Evolutionary conservation across 1,140 invertebrate genomes (phyloP).

Genomic region (Eriocheir sinensis): DNA sequence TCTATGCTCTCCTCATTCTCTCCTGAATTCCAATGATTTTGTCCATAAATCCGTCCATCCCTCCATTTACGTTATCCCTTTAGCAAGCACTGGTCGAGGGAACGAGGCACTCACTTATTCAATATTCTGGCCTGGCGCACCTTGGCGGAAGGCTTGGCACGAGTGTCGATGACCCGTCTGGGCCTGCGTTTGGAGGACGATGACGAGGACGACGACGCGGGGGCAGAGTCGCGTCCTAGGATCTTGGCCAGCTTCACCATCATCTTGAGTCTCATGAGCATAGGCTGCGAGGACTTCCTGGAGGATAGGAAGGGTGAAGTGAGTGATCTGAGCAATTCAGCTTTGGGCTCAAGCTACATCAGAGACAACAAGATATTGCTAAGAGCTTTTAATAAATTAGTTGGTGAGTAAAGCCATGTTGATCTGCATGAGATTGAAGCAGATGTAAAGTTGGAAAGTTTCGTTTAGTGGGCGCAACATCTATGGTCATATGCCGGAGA

Average conservation of each 20-base stretch:
- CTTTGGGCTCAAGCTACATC: not conserved
- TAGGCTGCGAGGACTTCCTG: not conserved
- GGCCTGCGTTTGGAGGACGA: not conserved
- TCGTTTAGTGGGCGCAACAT: too few species aligned
- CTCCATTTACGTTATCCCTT: not conserved
- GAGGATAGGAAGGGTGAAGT: not conserved
- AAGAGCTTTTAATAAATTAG: too few species aligned
- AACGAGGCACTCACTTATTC: not conserved
- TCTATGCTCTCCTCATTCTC: too few species aligned
- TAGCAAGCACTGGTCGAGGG: not conserved
- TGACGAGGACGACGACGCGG: not conserved
- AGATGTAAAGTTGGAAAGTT: not conserved
- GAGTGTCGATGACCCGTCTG: not conserved
- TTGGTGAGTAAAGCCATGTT: too few species aligned
- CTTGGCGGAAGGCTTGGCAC: slow-evolving; percentile 9
- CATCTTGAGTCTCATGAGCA: not conserved
- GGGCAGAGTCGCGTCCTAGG: not conserved
- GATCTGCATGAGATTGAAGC: not conserved
- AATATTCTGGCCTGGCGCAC: not conserved
- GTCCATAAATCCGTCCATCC: too few species aligned
- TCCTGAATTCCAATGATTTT: too few species aligned
- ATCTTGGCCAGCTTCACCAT: not conserved
- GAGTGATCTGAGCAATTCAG: too few species aligned
- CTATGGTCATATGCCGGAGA: too few species aligned
- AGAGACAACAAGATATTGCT: not conserved